Conservation (phyloP, 2,113 vertebrate species). For the Orientallactaga bullata region DNA sequence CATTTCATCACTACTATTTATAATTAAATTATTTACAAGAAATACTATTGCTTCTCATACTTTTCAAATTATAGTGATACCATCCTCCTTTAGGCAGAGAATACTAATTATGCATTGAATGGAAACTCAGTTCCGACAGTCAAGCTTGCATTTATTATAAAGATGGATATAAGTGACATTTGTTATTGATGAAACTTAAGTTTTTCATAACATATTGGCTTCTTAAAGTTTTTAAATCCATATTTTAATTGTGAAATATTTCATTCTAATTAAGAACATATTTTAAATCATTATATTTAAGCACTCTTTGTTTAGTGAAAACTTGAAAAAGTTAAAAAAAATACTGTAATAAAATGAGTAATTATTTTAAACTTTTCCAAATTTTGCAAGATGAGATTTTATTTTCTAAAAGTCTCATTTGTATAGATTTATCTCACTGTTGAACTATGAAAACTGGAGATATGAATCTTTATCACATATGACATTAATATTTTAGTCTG, state of each 20-base stretch:
- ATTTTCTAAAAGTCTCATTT: constrained; percentile 18
- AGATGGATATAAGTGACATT: neutral
- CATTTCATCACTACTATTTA: neutral
- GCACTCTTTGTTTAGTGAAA: neutral
- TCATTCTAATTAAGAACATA: neutral
- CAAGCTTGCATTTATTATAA: constrained; percentile 24
- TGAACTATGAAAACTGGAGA: neutral
- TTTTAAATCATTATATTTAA: neutral
- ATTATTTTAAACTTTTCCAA: neutral
- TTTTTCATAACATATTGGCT: neutral
- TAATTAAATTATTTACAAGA: neutral
- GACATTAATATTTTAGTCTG: neutral
- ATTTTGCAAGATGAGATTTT: constrained; percentile 12
- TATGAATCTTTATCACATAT: neutral
- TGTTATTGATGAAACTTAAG: neutral
- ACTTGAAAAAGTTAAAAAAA: neutral
- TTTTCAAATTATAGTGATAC: neutral
- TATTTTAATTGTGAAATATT: neutral
- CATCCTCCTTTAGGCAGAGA: constrained; percentile 1
- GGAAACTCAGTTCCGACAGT: neutral
- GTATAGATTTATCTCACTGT: neutral
- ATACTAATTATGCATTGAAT: constrained; percentile 13
- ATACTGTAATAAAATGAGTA: neutral
- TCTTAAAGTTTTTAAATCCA: neutral
- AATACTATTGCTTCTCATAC: constrained; percentile 19